phyloP scores from a whole-genome alignment of 35 echinoderm and acorn worm species.

The Chiridota heheva region DNA sequence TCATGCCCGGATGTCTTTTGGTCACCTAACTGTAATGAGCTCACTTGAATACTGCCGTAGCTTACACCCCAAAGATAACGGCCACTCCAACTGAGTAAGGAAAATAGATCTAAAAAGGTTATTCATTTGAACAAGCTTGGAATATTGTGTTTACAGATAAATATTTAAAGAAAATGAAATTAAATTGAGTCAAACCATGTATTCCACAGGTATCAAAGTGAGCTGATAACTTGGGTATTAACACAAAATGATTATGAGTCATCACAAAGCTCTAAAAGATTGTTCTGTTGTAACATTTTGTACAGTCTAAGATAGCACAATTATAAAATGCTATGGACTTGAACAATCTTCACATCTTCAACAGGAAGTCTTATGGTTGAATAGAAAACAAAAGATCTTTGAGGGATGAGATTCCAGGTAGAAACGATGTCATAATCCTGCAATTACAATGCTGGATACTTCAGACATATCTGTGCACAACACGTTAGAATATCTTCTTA shows the following conservation, averaged over 20 bases:
- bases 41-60: conserved; percentile 44
- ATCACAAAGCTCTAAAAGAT: not conserved
- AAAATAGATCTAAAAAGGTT: not conserved
- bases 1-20: not conserved
- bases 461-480: too few species aligned
- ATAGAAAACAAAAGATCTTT: too few species aligned
- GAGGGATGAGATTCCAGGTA: too few species aligned
- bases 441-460: too few species aligned
- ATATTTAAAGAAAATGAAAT: not conserved
- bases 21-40: conserved; percentile 11
- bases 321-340: too few species aligned
- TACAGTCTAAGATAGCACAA: too few species aligned
- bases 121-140: not conserved
- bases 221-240: not conserved
- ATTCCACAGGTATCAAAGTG: not conserved
- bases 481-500: too few species aligned
- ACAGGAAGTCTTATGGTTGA: too few species aligned
- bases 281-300: too few species aligned
- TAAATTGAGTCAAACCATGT: not conserved
- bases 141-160: too few species aligned
- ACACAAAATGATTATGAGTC: not conserved
- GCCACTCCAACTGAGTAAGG: conserved; percentile 67
- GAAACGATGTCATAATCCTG: too few species aligned
- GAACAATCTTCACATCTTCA: too few species aligned
- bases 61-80: conserved; percentile 75